Conservation (phyloP, 2,888 invertebrate species). For the Endotricha flammealis region DNA sequence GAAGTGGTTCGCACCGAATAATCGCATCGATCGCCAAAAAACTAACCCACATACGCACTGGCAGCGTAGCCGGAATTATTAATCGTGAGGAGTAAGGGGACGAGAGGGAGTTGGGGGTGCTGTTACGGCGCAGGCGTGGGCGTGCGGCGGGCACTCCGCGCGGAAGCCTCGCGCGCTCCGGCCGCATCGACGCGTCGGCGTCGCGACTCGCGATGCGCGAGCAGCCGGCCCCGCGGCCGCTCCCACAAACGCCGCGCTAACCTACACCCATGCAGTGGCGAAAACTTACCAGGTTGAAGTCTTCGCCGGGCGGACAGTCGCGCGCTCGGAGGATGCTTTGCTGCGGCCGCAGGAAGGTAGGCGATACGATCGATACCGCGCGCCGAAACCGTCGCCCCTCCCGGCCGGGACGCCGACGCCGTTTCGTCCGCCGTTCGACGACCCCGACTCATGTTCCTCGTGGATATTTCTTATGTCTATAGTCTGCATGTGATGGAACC, state of each 20-base stretch:
- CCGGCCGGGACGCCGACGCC: slow-evolving; percentile 71
- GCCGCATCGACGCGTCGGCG: slow-evolving; percentile 63
- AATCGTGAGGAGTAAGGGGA: slow-evolving; percentile 68
- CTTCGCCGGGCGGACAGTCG: slow-evolving; percentile 81
- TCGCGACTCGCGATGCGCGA: slow-evolving; percentile 74
- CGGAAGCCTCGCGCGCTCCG: slow-evolving; percentile 71
- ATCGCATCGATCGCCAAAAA: slow-evolving; percentile 78
- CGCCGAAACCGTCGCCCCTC: slow-evolving; percentile 74
- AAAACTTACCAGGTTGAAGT: slow-evolving; percentile 88
- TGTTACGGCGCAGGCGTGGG: slow-evolving; percentile 60
- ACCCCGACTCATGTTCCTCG: slow-evolving; percentile 57
- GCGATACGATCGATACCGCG: slow-evolving; percentile 72
- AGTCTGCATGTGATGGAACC: slow-evolving; percentile 6
- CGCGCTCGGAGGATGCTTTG: slow-evolving; percentile 95
- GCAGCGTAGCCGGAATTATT: slow-evolving; percentile 77
- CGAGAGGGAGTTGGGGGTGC: slow-evolving; percentile 52
- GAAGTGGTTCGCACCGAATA: slow-evolving; percentile 67
- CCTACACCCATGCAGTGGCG: slow-evolving; percentile 89
- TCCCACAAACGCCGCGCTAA: slow-evolving; percentile 79
- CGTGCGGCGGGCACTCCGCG: slow-evolving; percentile 68
- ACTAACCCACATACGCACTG: slow-evolving; percentile 78
- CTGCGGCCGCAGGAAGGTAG: slow-evolving; percentile 96
- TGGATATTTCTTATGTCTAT: slow-evolving; percentile 23
- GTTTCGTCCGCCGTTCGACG: slow-evolving; percentile 72
- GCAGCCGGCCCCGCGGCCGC: slow-evolving; percentile 69